Evolutionary conservation across 2,888 invertebrate genomes (phyloP).

Genomic region (Digitonthophagus gazella): DNA sequence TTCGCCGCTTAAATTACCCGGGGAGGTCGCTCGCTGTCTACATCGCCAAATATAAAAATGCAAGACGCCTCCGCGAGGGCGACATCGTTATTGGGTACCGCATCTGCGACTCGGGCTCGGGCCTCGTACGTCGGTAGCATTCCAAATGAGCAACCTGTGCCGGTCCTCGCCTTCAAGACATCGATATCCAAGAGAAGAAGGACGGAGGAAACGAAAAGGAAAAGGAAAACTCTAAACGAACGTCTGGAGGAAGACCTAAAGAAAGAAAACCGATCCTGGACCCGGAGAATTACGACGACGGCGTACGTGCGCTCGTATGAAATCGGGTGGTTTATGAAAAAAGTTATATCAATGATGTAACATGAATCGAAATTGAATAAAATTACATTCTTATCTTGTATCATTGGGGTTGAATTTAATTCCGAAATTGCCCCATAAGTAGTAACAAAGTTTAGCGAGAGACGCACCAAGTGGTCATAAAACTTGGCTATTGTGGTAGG

Average conservation of each 20-base stretch:
- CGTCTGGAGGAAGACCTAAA: not conserved
- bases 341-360: too few species aligned
- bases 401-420: not conserved
- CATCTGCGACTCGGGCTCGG: slow-evolving; percentile 46
- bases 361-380: not conserved
- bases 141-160: slow-evolving; percentile 46
- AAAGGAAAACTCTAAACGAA: not conserved
- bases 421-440: not conserved
- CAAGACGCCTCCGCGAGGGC: slow-evolving; percentile 47
- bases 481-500: not conserved
- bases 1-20: not conserved
- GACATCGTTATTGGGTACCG: slow-evolving; percentile 46
- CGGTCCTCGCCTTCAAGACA: slow-evolving; percentile 39
- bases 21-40: not conserved
- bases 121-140: slow-evolving; percentile 44
- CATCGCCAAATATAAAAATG: slow-evolving; percentile 45
- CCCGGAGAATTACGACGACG: not conserved
- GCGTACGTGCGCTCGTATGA: not conserved
- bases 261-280: not conserved
- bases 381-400: not conserved
- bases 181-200: slow-evolving; percentile 24
- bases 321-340: too few species aligned
- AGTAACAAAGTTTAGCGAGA: not conserved
- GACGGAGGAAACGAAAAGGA: not conserved
- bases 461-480: not conserved